A percentile compares a stretch with the other conserved stretches of the same genome.
phyloP scores from a whole-genome alignment of 1,140 invertebrate genomes.

The Yoshiicerus persimilis region DNA sequence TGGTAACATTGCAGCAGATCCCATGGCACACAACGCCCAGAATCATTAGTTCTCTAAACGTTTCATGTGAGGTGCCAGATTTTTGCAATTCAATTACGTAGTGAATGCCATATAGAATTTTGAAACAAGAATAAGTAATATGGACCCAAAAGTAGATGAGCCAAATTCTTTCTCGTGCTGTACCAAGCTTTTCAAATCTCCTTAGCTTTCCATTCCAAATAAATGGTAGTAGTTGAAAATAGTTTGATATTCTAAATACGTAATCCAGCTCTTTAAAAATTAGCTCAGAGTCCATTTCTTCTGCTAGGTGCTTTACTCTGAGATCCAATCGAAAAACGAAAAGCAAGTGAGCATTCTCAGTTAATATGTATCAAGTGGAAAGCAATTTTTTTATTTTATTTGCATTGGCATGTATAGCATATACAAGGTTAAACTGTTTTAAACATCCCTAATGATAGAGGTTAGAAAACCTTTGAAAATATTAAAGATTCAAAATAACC shows the following conservation, averaged over 20 bases:
- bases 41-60: background rate
- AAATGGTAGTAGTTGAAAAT: background rate
- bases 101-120: background rate
- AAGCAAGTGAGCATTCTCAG: no score
- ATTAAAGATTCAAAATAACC: no score
- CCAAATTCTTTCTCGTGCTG: background rate
- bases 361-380: no score
- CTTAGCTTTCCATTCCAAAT: background rate
- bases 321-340: no score
- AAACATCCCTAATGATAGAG: no score
- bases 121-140: background rate
- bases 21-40: background rate
- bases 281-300: background rate
- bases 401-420: no score
- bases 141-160: background rate
- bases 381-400: no score
- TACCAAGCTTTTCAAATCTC: background rate
- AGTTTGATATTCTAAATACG: background rate
- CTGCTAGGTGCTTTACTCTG: no score
- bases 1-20: background rate
- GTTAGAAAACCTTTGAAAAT: no score
- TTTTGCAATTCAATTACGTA: background rate
- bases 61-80: background rate
- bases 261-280: background rate
- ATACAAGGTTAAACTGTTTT: no score